Percentiles rank a stretch among this genome's conserved stretches.
These are phyloP conservation scores for Coelopa frigida DNA, from an alignment of 1,140 invertebrate species.

Conservation along the genomic window DNA sequence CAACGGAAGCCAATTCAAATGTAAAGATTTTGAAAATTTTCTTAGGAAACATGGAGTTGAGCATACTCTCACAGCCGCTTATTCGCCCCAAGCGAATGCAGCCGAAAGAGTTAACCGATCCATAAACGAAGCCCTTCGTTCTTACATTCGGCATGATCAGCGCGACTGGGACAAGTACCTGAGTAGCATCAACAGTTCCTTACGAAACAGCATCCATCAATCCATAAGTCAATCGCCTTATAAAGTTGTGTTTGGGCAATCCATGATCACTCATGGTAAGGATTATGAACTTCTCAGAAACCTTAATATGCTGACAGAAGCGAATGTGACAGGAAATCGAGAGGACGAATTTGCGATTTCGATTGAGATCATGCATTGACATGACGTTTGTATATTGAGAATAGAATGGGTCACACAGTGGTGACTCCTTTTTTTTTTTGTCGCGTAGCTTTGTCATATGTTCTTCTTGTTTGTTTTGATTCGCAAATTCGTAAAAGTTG, in stretches of 20 bases:
- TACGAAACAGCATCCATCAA: not conserved
- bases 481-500: too few relatives aligned
- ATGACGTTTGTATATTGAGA: too few relatives aligned
- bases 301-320: too few relatives aligned
- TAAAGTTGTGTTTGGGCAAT: not conserved
- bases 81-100: slow-evolving; percentile 6
- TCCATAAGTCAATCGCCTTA: not conserved
- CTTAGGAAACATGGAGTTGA: not conserved
- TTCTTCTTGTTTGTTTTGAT: too few relatives aligned
- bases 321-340: too few relatives aligned
- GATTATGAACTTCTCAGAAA: too few relatives aligned
- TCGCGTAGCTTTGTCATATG: too few relatives aligned
- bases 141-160: slow-evolving; percentile 1
- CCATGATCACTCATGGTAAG: too few relatives aligned
- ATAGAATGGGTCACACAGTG: too few relatives aligned
- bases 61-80: not conserved
- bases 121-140: not conserved
- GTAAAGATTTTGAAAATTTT: not conserved
- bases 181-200: not conserved
- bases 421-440: too few relatives aligned
- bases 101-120: slow-evolving; percentile 1
- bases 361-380: too few relatives aligned
- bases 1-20: slow-evolving; percentile 7
- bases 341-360: too few relatives aligned
- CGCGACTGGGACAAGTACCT: slow-evolving; percentile 1